These are phyloP conservation scores for Zaprionus tsacasi DNA, from an alignment of 1,140 invertebrate genomes.

Conservation along the genomic window DNA sequence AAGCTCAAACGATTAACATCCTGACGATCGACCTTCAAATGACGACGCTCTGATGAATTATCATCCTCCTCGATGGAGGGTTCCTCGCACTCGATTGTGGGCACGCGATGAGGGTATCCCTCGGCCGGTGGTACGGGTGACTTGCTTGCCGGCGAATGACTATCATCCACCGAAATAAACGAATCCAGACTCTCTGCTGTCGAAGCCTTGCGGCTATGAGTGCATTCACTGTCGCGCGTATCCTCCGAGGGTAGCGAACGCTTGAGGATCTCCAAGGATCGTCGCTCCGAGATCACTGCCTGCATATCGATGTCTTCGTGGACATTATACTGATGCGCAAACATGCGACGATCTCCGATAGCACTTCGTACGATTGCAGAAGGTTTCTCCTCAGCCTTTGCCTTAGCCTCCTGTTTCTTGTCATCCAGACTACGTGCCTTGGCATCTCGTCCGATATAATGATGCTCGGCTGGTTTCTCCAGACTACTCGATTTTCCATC, in stretches of 20 bases:
- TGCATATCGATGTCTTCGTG: conserved; percentile 86
- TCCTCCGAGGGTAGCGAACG: conserved; percentile 80
- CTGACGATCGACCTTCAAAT: conserved; percentile 70
- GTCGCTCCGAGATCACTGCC: conserved; percentile 86
- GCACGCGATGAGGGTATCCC: conserved; percentile 75
- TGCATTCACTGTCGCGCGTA: conserved; percentile 76
- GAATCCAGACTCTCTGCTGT: conserved; percentile 86
- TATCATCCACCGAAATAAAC: conserved; percentile 85
- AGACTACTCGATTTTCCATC: conserved; percentile 86
- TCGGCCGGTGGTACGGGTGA: conserved; percentile 66
- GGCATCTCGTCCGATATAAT: conserved; percentile 85
- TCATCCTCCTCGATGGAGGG: conserved; percentile 81
- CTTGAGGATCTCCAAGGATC: conserved; percentile 85
- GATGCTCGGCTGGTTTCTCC: conserved; percentile 85
- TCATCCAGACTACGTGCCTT: conserved; percentile 87
- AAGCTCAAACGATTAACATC: conserved; percentile 77
- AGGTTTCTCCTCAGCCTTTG: conserved; percentile 69
- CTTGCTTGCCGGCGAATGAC: conserved; percentile 74
- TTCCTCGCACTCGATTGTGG: conserved; percentile 83
- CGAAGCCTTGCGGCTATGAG: conserved; percentile 84
- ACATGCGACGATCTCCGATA: conserved; percentile 79
- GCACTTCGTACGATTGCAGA: conserved; percentile 57
- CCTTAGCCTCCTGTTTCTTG: conserved; percentile 65
- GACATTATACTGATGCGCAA: conserved; percentile 78
- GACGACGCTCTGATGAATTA: conserved; percentile 63